Percentiles rank a stretch among this genome's conserved stretches.
phyloP scores from a whole-genome alignment of 2,888 invertebrate species.

The Lymantria dispar region DNA sequence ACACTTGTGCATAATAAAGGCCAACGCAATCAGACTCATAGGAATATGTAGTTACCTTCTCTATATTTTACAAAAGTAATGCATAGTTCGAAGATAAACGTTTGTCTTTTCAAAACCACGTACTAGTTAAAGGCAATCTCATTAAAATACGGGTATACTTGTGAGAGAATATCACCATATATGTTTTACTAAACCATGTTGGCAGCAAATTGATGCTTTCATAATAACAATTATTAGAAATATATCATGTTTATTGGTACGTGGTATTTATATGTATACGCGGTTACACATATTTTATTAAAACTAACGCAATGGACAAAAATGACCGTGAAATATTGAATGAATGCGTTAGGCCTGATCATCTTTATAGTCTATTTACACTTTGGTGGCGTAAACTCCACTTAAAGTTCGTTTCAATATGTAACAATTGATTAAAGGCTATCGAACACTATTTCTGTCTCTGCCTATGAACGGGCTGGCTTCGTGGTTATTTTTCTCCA shows the following conservation, averaged over 20 bases:
- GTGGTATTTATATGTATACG: not conserved
- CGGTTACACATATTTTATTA: not conserved
- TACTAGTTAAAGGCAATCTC: not conserved
- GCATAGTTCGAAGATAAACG: not conserved
- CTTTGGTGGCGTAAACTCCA: conserved; percentile 23
- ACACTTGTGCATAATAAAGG: conserved; percentile 28
- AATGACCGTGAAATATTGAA: not conserved
- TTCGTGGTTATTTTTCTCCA: conserved; percentile 87
- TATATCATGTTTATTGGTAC: not conserved
- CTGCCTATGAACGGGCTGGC: conserved; percentile 84
- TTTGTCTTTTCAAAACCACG: not conserved
- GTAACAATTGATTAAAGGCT: conserved; percentile 48
- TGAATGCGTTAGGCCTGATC: not conserved
- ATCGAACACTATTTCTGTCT: conserved; percentile 73
- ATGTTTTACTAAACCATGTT: not conserved
- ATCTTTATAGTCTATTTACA: conserved; percentile 26
- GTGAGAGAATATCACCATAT: not conserved
- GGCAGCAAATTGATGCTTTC: not conserved
- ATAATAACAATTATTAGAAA: not conserved
- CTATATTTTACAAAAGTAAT: not conserved
- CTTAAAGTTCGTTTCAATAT: conserved; percentile 29
- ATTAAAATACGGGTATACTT: not conserved
- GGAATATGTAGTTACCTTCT: not conserved
- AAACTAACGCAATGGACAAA: not conserved
- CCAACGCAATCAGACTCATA: conserved; percentile 1